Percentiles rank a stretch among this genome's conserved stretches.
phyloP scores from a whole-genome alignment of 2,113 vertebrate species.

The Vidua chalybeata region DNA sequence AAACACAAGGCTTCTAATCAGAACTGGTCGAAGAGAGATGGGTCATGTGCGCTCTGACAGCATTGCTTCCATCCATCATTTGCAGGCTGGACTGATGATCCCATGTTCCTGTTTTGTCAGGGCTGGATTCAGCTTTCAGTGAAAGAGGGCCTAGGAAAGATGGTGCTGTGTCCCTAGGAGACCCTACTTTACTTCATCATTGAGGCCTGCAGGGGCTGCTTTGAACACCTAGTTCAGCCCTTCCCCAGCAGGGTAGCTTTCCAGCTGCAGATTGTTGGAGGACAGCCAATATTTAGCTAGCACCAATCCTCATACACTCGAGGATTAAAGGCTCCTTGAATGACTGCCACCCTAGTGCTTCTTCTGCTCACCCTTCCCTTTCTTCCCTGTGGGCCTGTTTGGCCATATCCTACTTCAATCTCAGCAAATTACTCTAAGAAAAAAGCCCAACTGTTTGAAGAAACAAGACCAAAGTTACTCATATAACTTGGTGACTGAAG shows the following conservation, averaged over 20 bases:
- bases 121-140: background rate
- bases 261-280: background rate
- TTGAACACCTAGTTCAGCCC: background rate
- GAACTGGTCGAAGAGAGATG: background rate
- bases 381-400: rapidly evolving
- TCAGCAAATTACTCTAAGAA: background rate
- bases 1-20: background rate
- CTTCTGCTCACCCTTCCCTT: background rate
- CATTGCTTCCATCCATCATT: background rate
- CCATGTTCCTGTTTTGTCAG: rapidly evolving
- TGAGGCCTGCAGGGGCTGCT: background rate
- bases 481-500: background rate
- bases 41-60: rapidly evolving
- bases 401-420: background rate
- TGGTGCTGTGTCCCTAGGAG: background rate
- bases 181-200: background rate
- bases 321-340: background rate
- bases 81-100: background rate
- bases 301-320: background rate
- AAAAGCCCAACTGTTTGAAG: background rate
- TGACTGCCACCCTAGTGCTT: background rate
- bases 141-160: background rate
- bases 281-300: background rate
- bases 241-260: background rate
- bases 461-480: background rate